Evolutionary conservation across 1,140 invertebrate species (phyloP), one percentile per base, ranked within the genome.

Genomic region (Zaprionus ghesquierei): DNA sequence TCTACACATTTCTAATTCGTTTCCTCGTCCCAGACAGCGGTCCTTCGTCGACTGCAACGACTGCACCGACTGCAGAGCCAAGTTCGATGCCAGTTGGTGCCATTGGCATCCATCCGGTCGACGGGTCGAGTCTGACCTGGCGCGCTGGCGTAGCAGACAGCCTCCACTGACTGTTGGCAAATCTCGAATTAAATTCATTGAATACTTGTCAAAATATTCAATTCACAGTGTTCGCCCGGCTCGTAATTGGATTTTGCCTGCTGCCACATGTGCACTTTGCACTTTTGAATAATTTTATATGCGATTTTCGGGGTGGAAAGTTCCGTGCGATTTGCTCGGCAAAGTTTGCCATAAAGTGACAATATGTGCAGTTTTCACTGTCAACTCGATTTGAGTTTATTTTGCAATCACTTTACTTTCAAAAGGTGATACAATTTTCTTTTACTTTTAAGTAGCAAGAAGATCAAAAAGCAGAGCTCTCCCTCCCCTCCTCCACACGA

Each of bases 1-100:
- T 89, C 87, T 82, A 87, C 82, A 87, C 79, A 89, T 80, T 89
- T 89, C 84, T 89, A 89, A 89, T 89, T 89, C 84, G 74, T 80
- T 89, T 84, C 68, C 63, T 71, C 49, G 49, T 31, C 54, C 54
- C 27, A 51, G 15, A 53, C 68, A 70, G 18, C 20, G 41, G 3
- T 10, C 15, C 41, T 38, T n/a, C n/a, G n/a, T n/a, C n/a, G n/a
- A n/a, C 8, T 13, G n/a, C 41, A 44, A 8, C 41, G 41, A 22
- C 35, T 60, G 62, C 56, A n/a, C n/a, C n/a, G n/a, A n/a, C n/a
- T n/a, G n/a, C n/a, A n/a, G n/a, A 56, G 50, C 15, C 50, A 56
- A 55, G 51, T 50, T 70, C 68, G 69, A 49, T 56, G 68, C 38
- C 38, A 56, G 41, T 46, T 46, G 41, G 6, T 50, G 51, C 22